Percentiles rank a stretch among this genome's conserved stretches.
phyloP scores from a whole-genome alignment of 2,797 vertebrate genomes.

The Betta splendens region DNA sequence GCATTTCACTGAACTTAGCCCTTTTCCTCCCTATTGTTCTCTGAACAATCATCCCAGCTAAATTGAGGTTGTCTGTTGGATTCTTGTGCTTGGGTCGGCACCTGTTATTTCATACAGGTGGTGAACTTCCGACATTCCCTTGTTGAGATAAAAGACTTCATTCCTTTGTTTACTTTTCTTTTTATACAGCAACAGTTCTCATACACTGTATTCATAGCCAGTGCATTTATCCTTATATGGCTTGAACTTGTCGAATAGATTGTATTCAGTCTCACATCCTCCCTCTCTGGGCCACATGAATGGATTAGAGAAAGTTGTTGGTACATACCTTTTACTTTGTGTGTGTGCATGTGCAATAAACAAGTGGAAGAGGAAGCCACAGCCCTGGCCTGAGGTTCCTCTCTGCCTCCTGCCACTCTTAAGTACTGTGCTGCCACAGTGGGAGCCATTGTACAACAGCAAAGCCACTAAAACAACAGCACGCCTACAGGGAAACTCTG shows the following conservation, averaged over 20 bases:
- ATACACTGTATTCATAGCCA: too few species aligned
- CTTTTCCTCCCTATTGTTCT: conserved; percentile 62
- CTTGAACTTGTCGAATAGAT: conserved; percentile 13
- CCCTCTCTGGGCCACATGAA: conserved; percentile 36
- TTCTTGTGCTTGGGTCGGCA: conserved; percentile 45
- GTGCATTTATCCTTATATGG: neutral
- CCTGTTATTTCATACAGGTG: conserved; percentile 53
- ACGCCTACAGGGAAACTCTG: conserved; percentile 67
- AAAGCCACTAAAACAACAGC: conserved; percentile 68
- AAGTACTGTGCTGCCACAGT: conserved; percentile 40
- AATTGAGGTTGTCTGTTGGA: conserved; percentile 49
- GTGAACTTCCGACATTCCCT: conserved; percentile 42
- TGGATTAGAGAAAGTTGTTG: conserved; percentile 29
- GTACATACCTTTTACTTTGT: conserved; percentile 9
- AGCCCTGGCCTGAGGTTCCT: conserved; percentile 52
- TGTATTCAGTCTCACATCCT: conserved; percentile 17
- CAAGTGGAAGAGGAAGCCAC: conserved; percentile 61
- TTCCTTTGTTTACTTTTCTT: conserved; percentile 11
- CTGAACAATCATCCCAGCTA: conserved; percentile 50
- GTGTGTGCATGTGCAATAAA: conserved; percentile 45
- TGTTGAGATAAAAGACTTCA: conserved; percentile 45
- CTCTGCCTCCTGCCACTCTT: conserved; percentile 43
- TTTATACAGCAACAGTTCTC: too few species aligned
- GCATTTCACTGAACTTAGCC: conserved; percentile 18
- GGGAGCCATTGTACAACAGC: conserved; percentile 67